Conservation (phyloP, 1,140 invertebrate species). For the Dreissena rostriformis region DNA sequence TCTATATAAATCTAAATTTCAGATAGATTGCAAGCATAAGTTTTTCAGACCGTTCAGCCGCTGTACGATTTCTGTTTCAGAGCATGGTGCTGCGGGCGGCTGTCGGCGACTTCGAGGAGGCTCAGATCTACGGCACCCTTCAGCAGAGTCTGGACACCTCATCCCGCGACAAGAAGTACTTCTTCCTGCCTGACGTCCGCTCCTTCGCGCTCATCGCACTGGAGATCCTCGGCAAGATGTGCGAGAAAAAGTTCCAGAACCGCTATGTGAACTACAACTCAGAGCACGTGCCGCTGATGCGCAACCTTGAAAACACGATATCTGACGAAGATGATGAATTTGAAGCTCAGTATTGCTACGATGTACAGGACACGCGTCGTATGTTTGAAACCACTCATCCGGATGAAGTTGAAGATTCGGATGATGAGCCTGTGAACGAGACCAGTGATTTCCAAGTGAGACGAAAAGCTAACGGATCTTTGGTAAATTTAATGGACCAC, state of each 20-base stretch:
- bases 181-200: conserved; percentile 76
- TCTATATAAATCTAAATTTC: no score
- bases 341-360: conserved; percentile 56
- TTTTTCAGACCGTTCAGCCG: no score
- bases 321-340: conserved; percentile 53
- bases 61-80: conserved; percentile 61
- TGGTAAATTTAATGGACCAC: conserved; percentile 36
- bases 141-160: conserved; percentile 64
- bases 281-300: conserved; percentile 35
- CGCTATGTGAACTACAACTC: conserved; percentile 44
- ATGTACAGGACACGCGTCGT: conserved; percentile 48
- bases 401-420: conserved; percentile 10
- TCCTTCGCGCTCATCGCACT: conserved; percentile 74
- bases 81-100: conserved; percentile 73
- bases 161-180: conserved; percentile 69
- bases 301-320: conserved; percentile 37
- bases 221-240: conserved; percentile 71
- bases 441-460: conserved; percentile 15
- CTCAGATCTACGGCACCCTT: conserved; percentile 75
- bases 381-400: conserved; percentile 40
- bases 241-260: conserved; percentile 65
- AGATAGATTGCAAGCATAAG: no score
- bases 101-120: conserved; percentile 77
- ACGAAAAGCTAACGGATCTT: conserved; percentile 15
- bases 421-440: not conserved